Base-by-base conservation (phyloP, 2,113 vertebrate species). In the Limanda limanda region DNA sequence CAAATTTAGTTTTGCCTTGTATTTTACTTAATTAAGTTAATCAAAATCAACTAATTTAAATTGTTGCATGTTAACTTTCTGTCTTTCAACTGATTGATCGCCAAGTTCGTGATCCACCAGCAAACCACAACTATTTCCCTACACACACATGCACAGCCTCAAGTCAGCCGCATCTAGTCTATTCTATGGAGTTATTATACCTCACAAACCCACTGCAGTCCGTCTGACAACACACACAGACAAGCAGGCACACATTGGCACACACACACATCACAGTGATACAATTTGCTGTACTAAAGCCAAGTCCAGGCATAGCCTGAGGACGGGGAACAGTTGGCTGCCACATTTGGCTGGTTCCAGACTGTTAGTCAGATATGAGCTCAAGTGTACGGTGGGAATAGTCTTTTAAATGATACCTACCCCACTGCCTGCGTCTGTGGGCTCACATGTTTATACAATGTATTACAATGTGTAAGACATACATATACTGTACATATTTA, bases 291-390 rank as follows among this genome's bases (percentile, higher is more conserved):
- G 91, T 86, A 87, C 64, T 20, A 45, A 23, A 45, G 90, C 93
- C 92, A 94, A 92, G 89, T 82, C 70, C 79, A 82, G 71, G 81
- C 79, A 90, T 86, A 75, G 89, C 94, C 94, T 66, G 85, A 91
- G 89, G 93, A 92, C 77, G 83, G 82, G 71, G 82, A 93, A 92
- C 94, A 95, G 92, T 94, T 94, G 93, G 93, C 92, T 89, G 82
- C 83, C 90, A 81, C 93, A 92, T 94, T 93, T 93, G 92, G 92
- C 88, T 83, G 89, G 92, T 93, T 94, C 92, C 92, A 92, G 86
- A 78, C 92, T 87, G 92, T 92, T 95, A 93, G 91, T 88, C 93
- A 92, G 92, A 90, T 87, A 92, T 92, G 85, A 81, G 90, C 89
- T 90, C 83, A 82, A 82, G 86, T 89, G 91, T 87, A 84, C 64